A percentile compares a stretch with the other conserved stretches of the same genome.
Evolutionary conservation across 2,113 vertebrate genomes (phyloP).

Genomic region (Neolamprologus ventralis): DNA sequence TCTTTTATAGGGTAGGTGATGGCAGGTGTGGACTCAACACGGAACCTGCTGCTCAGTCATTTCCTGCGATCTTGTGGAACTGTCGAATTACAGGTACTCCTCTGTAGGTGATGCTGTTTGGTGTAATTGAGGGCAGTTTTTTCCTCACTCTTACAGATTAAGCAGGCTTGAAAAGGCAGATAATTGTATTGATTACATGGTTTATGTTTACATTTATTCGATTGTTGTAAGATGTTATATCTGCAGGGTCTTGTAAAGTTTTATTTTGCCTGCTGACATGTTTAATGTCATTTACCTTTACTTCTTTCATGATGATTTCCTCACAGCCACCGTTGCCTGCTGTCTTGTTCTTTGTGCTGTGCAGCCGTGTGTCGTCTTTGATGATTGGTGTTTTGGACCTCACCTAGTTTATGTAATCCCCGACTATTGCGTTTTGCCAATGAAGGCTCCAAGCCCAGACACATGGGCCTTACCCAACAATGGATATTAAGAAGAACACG

Average conservation of each 20-base stretch:
- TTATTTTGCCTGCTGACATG: not conserved
- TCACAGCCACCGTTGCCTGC: rapidly evolving
- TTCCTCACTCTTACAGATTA: not conserved
- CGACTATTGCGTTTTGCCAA: not conserved
- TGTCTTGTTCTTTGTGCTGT: not conserved
- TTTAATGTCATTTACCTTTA: not conserved
- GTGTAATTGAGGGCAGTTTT: not conserved
- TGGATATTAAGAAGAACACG: not conserved
- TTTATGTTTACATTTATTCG: not conserved
- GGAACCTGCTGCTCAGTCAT: not conserved
- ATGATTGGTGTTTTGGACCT: not conserved
- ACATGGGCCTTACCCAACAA: not conserved
- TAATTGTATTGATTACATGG: not conserved
- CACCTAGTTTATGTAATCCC: not conserved
- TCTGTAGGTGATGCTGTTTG: not conserved
- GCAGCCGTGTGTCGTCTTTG: not conserved
- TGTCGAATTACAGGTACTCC: not conserved
- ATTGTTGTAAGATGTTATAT: not conserved
- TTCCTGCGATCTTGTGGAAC: not conserved
- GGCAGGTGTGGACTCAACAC: not conserved
- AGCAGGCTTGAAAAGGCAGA: not conserved
- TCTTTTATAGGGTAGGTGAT: not conserved
- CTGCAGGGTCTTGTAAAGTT: not conserved
- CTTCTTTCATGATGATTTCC: not conserved
- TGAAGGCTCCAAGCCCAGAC: not conserved